Conservation (phyloP, 2,888 invertebrate species). For the Acanthococcus lagerstroemiae region DNA sequence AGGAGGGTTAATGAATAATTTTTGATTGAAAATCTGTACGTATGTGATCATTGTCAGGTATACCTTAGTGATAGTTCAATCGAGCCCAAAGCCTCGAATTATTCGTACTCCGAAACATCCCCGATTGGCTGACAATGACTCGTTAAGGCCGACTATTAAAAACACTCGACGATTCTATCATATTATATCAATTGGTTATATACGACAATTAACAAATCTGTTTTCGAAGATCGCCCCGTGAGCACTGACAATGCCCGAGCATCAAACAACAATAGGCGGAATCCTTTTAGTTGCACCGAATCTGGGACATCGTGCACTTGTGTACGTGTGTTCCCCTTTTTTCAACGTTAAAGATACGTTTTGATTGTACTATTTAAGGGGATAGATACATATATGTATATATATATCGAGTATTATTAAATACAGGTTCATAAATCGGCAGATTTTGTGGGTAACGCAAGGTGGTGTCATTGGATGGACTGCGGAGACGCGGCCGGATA, state of each 20-base stretch:
- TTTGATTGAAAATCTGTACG: no score
- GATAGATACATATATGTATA: no score
- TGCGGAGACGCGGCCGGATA: neutral
- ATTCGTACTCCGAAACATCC: no score
- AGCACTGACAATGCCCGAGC: neutral
- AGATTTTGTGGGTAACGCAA: conserved; percentile 30
- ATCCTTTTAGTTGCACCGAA: conserved; percentile 26
- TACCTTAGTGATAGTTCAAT: no score
- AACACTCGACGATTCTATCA: no score
- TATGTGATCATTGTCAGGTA: no score
- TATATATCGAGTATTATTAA: no score
- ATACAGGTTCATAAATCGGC: conserved; percentile 27
- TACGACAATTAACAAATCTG: neutral
- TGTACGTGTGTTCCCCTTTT: conserved; percentile 6
- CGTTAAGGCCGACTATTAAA: no score
- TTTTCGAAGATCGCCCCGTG: neutral
- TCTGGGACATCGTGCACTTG: conserved; percentile 28
- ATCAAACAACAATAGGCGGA: neutral
- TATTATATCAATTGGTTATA: no score
- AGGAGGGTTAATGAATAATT: no score
- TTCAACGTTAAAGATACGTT: conserved; percentile 14
- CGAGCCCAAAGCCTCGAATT: no score
- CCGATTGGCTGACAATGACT: no score
- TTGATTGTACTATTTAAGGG: conserved; percentile 25
- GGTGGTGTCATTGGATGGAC: conserved; percentile 23